Conservation (phyloP, 2,113 vertebrate species). For the Pygoscelis adeliae region DNA sequence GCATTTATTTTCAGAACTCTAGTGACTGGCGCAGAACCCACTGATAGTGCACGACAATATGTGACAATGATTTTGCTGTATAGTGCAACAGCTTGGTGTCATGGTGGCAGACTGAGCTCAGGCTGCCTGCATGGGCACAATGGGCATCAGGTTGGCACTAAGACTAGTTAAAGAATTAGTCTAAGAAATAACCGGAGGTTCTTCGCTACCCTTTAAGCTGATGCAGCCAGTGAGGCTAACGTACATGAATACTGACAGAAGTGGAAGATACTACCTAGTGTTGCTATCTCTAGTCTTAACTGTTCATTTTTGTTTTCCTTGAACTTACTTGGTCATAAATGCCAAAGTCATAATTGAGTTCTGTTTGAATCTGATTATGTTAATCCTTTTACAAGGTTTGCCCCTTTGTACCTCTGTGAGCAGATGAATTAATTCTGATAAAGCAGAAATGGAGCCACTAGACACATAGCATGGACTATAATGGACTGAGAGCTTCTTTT, state of each 20-base stretch:
- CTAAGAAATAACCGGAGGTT: not conserved
- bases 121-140: not conserved
- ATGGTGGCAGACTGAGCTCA: accelerated
- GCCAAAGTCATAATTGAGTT: not conserved
- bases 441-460: not conserved
- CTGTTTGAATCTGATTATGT: not conserved
- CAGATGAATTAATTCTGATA: not conserved
- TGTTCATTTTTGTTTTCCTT: not conserved
- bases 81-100: not conserved
- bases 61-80: not conserved
- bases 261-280: not conserved
- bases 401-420: not conserved
- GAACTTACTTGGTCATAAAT: not conserved
- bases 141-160: not conserved
- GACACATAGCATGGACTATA: not conserved
- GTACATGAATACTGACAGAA: accelerated
- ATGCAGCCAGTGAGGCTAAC: not conserved
- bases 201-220: not conserved
- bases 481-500: not conserved
- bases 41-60: accelerated
- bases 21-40: accelerated
- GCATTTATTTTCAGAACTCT: not conserved
- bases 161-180: not conserved
- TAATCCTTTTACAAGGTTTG: not conserved
- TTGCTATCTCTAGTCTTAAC: not conserved